Conservation (phyloP, 2,888 invertebrate species). For the Portevinia maculata region DNA sequence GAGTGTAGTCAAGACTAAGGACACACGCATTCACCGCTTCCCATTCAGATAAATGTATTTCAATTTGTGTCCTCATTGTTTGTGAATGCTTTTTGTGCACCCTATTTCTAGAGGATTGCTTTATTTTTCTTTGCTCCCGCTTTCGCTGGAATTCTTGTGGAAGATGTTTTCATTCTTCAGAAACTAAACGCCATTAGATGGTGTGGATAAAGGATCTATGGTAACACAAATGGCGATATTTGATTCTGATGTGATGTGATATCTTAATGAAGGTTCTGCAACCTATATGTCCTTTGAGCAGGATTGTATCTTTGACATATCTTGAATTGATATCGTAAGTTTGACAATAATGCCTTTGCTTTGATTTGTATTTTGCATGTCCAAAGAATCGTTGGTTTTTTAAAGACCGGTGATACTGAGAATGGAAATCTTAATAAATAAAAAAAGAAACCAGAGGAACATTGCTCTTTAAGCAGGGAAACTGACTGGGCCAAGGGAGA, state of each 20-base stretch:
- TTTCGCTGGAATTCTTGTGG: constrained; percentile 20
- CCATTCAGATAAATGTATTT: constrained; percentile 71
- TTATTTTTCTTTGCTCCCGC: constrained; percentile 2
- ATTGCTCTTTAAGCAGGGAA: no score
- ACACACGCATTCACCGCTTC: constrained; percentile 33
- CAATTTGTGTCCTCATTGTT: constrained; percentile 71
- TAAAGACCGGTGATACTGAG: neutral
- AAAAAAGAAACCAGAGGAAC: no score
- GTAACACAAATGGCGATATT: constrained; percentile 42
- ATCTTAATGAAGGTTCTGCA: constrained; percentile 56
- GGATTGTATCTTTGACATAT: constrained; percentile 42
- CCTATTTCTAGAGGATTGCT: constrained; percentile 36
- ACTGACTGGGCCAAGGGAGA: no score
- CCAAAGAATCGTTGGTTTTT: neutral
- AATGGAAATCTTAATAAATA: no score
- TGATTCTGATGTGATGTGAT: constrained; percentile 51
- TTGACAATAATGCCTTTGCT: neutral
- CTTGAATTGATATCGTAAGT: constrained; percentile 63
- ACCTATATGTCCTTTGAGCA: constrained; percentile 10
- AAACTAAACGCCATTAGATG: constrained; percentile 69
- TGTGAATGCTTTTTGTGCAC: constrained; percentile 33
- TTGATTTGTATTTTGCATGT: neutral
- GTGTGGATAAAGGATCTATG: constrained; percentile 43
- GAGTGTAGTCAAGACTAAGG: constrained; percentile 7
- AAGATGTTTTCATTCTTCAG: constrained; percentile 17